phyloP scores from a whole-genome alignment of 2,888 invertebrate genomes.

The Drosophila rubida region DNA sequence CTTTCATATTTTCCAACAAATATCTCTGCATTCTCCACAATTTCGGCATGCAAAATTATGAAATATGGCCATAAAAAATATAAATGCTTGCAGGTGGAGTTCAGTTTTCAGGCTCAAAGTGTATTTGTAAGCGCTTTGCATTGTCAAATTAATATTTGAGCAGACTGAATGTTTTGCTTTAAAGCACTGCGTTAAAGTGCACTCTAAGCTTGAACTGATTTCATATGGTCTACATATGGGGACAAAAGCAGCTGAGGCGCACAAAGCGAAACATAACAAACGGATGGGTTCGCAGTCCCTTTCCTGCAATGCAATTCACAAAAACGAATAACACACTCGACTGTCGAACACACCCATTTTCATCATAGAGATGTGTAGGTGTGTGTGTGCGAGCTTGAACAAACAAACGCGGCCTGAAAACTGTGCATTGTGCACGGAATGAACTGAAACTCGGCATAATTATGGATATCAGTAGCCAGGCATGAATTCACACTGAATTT shows the following conservation, averaged over 20 bases:
- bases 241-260: neutral
- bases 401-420: constrained; percentile 4
- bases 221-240: neutral
- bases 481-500: constrained; percentile 20
- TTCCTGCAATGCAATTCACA: neutral
- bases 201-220: neutral
- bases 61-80: too few species aligned
- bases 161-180: too few species aligned
- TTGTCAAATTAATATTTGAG: too few species aligned
- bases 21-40: too few species aligned
- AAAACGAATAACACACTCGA: neutral
- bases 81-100: too few species aligned
- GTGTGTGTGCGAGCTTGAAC: neutral
- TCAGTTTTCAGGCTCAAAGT: too few species aligned
- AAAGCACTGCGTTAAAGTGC: neutral
- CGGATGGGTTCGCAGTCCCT: neutral
- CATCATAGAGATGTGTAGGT: neutral
- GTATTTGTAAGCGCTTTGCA: too few species aligned
- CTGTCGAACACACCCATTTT: neutral
- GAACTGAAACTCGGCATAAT: constrained; percentile 13
- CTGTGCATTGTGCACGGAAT: neutral
- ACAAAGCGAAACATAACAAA: neutral
- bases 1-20: too few species aligned
- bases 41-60: too few species aligned
- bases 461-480: constrained; percentile 12